Evolutionary conservation across 2,113 vertebrate genomes (phyloP).

Genomic region (Podocnemis expansa): DNA sequence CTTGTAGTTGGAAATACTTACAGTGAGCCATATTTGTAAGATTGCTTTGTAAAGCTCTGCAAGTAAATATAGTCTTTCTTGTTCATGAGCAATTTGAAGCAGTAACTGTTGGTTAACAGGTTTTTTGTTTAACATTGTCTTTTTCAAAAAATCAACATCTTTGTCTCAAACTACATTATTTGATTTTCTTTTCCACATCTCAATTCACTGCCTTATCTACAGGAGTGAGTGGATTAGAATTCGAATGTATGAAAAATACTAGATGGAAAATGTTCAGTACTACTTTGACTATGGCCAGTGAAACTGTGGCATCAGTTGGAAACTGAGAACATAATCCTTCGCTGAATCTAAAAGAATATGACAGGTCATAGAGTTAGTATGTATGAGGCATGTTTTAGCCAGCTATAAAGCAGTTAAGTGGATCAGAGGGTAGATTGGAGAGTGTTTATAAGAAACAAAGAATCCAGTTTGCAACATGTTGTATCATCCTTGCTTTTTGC

Average conservation of each 20-base stretch:
- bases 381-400: not conserved
- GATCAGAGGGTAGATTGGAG: conserved; percentile 35
- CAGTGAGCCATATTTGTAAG: conserved; percentile 19
- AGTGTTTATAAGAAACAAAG: conserved; percentile 20
- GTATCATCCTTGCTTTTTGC: conserved; percentile 19
- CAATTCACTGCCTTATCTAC: conserved; percentile 37
- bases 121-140: not conserved
- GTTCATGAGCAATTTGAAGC: conserved; percentile 46
- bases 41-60: conserved; percentile 7
- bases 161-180: conserved; percentile 14
- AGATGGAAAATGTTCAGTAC: conserved; percentile 30
- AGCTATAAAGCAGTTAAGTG: conserved; percentile 43
- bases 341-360: conserved; percentile 50
- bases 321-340: conserved; percentile 45
- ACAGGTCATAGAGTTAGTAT: conserved; percentile 39
- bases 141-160: not conserved
- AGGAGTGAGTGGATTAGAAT: conserved; percentile 40
- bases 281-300: conserved; percentile 46
- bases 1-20: conserved; percentile 22
- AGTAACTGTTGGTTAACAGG: conserved; percentile 17
- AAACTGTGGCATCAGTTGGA: conserved; percentile 55
- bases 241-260: conserved; percentile 35
- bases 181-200: conserved; percentile 28
- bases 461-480: conserved; percentile 40
- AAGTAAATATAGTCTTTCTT: conserved; percentile 20